phyloP scores from a whole-genome alignment of 2,113 vertebrate genomes.

The Lipophrys pholis region DNA sequence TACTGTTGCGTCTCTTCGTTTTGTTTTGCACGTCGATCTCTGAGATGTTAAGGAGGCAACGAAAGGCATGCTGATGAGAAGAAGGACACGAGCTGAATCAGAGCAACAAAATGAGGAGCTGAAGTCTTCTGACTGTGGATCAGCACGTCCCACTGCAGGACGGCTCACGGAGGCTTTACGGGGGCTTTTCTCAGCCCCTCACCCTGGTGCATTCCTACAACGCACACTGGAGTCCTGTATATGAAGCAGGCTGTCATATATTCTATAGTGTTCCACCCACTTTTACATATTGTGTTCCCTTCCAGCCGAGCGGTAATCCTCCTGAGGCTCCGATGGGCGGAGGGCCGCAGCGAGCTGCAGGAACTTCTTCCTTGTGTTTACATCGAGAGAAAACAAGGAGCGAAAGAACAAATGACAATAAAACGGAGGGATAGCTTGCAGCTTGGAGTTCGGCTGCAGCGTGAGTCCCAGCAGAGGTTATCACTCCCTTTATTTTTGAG shows the following conservation, averaged over 20 bases:
- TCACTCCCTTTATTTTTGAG: not conserved
- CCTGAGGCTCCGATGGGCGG: conserved; percentile 28
- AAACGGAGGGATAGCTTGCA: not conserved
- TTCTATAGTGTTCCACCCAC: conserved; percentile 13
- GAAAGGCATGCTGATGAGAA: too few relatives aligned
- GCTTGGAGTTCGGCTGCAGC: not conserved
- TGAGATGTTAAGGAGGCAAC: too few relatives aligned
- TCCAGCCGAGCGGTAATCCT: conserved; percentile 4
- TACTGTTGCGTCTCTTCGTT: too few relatives aligned
- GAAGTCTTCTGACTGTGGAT: too few relatives aligned
- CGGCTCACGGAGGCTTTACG: not conserved
- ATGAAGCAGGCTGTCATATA: conserved; percentile 1
- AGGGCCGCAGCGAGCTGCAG: conserved; percentile 29
- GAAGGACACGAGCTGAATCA: too few relatives aligned
- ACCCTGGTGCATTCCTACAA: not conserved
- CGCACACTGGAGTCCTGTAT: conserved; percentile 6
- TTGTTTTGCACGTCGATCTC: too few relatives aligned
- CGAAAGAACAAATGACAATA: not conserved
- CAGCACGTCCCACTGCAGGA: too few relatives aligned
- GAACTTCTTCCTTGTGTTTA: not conserved
- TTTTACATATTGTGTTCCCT: not conserved
- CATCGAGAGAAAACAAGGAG: not conserved
- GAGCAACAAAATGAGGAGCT: too few relatives aligned
- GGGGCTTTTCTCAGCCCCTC: not conserved
- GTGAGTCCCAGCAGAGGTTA: too few relatives aligned